Evolutionary conservation across 2,797 vertebrate genomes (phyloP), one percentile per base, ranked within the genome.

Genomic region (Poecilia wingei): DNA sequence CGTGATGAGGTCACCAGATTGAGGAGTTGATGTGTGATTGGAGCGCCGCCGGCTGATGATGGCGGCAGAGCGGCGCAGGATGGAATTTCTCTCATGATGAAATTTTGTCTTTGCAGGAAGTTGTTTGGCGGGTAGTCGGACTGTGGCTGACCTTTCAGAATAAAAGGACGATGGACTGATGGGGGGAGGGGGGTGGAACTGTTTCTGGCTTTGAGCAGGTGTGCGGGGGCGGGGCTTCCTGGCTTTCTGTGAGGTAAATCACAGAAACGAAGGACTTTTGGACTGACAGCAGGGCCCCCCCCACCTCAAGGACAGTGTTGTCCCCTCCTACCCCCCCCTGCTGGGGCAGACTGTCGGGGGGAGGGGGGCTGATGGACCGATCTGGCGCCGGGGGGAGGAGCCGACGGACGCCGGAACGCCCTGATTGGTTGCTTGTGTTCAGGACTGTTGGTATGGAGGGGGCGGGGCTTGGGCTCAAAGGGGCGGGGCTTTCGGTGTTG

Each of bases 361-460:
- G 68, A 82, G 86, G 83, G 83, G 78, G 14, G n/a, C 78, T 68
- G 31, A 82, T 66, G 87, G 80, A 91, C 89, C 88, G 71, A 69
- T 76, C 55, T 76, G 45, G 73, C 68, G 6, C 71, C 81, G 80
- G 81, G 31, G 25, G 74, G 66, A 20, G 80, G 66, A 25, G 72
- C 47, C 18, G 70, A 79, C 36, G 83, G 86, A 85, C 72, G 36
- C 79, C n/a, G 20, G 59, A 28, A 88, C 61, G 16, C 45, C 72
- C 31, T 16, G 6, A 33, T 33, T 61, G 20, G 77, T 83, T 45
- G 64, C 80, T 75, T 87, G 72, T 79, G 76, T 85, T 95, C 96
- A 97, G 97, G 97, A 98, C 97, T 98, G 53, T 96, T 96, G 95
- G 96, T 97, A 95, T 95, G 96, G 85, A 86, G 59, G 96, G 95